Conservation (phyloP, 2,113 vertebrate species). For the Tupaia chinensis region DNA sequence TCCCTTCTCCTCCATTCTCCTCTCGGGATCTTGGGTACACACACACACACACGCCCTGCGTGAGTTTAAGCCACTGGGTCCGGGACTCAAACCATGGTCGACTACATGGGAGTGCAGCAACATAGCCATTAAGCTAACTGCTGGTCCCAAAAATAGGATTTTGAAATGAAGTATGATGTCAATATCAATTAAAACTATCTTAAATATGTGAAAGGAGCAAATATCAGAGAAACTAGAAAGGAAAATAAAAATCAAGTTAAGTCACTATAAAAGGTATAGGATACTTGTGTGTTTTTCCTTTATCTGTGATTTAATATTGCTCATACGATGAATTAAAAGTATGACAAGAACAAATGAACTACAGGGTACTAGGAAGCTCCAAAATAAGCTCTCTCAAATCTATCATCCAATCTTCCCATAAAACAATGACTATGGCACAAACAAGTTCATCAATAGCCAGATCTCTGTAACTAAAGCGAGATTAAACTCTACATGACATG, state of each 20-base stretch:
- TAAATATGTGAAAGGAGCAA: neutral
- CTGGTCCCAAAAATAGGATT: neutral
- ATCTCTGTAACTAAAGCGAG: neutral
- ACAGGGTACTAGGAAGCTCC: neutral
- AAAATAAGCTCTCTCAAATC: neutral
- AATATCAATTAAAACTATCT: neutral
- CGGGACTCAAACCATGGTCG: no score
- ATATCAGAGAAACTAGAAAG: neutral
- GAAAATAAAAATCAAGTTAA: constrained; percentile 1
- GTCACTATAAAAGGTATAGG: neutral
- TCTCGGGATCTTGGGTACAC: no score
- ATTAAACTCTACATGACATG: neutral
- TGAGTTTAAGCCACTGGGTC: no score
- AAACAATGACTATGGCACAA: neutral
- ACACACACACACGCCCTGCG: no score
- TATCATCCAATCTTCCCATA: neutral
- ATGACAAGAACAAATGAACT: neutral
- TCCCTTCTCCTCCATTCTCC: no score
- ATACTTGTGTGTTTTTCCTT: neutral
- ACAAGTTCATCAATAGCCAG: neutral
- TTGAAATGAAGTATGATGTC: constrained; percentile 2
- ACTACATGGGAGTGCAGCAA: no score
- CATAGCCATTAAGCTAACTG: no score
- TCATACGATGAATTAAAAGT: neutral
- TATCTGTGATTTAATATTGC: neutral